These are phyloP conservation scores for Okamejei kenojei DNA, from an alignment of 2,797 vertebrate species.

Conservation along the genomic window DNA sequence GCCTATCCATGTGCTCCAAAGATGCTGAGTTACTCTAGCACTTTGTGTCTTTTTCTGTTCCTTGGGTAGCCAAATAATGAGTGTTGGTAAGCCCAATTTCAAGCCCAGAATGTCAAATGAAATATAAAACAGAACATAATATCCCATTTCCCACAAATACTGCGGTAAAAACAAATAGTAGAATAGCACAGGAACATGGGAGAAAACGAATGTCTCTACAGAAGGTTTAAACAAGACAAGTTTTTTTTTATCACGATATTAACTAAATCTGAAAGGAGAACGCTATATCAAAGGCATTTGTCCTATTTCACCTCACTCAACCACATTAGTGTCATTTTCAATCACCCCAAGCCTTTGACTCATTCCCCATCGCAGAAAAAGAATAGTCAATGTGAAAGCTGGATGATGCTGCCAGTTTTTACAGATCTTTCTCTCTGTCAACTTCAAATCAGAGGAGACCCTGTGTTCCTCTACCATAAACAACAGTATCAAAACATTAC, in stretches of 20 bases:
- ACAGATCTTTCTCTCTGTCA: neutral
- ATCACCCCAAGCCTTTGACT: neutral
- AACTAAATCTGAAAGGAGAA: conserved; percentile 21
- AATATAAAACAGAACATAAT: neutral
- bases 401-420: neutral
- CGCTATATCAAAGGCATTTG: conserved; percentile 16
- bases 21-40: no score
- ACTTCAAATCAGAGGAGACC: conserved; percentile 44
- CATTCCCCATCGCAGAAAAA: neutral
- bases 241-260: neutral
- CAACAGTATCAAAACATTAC: conserved; percentile 56
- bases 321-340: neutral
- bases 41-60: no score
- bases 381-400: neutral
- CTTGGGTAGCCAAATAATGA: no score
- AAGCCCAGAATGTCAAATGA: neutral
- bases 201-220: neutral
- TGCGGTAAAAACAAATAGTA: neutral
- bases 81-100: no score
- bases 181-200: no score
- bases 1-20: no score
- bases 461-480: conserved; percentile 51
- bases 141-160: neutral
- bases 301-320: neutral
- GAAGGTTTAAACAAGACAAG: neutral